Conservation (phyloP, 1,140 invertebrate species). For the Eumaeus atala region DNA sequence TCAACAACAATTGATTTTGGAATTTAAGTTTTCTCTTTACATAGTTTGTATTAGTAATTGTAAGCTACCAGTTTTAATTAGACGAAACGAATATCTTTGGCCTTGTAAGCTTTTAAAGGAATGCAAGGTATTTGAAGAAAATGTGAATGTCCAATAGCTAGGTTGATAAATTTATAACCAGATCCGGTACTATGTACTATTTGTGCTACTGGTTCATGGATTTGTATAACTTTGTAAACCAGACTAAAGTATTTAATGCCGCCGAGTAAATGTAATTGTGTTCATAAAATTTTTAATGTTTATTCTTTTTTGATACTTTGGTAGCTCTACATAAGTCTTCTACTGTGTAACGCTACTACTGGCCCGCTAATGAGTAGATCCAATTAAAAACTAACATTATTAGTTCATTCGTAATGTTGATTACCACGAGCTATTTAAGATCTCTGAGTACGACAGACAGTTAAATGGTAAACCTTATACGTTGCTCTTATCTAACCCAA, state of each 20-base stretch:
- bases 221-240: conserved; percentile 9
- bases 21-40: conserved; percentile 8
- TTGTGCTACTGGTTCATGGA: conserved; percentile 5
- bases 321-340: too few relatives aligned
- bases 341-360: too few relatives aligned
- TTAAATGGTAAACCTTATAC: too few relatives aligned
- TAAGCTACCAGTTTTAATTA: conserved; percentile 17
- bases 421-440: too few relatives aligned
- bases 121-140: conserved; percentile 33
- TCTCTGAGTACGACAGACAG: too few relatives aligned
- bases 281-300: too few relatives aligned
- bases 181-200: conserved; percentile 31
- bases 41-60: conserved; percentile 2
- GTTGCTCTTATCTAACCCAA: too few relatives aligned
- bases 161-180: conserved; percentile 26
- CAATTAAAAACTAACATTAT: too few relatives aligned
- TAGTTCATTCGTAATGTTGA: too few relatives aligned
- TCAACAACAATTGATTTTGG: conserved; percentile 7
- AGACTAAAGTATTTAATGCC: background rate
- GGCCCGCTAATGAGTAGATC: too few relatives aligned
- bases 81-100: conserved; percentile 32
- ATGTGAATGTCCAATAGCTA: conserved; percentile 29
- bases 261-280: too few relatives aligned
- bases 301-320: too few relatives aligned
- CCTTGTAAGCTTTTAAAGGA: conserved; percentile 30